Evolutionary conservation across 2,888 invertebrate species (phyloP).

Genomic region (Eupithecia pulchellata): DNA sequence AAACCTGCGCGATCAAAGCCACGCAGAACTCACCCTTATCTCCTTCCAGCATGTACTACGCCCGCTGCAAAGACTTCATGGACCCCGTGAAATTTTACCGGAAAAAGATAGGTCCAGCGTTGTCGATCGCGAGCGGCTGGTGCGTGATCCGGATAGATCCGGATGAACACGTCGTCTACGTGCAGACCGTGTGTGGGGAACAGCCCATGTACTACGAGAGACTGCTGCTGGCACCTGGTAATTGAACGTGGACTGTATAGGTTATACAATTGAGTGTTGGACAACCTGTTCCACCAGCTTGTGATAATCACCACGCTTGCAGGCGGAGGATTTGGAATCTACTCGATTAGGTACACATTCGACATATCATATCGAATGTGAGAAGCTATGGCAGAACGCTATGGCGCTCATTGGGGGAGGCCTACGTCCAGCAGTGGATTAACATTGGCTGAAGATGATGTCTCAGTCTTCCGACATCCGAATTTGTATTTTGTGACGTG

Average conservation of each 20-base stretch:
- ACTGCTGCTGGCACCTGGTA: slow-evolving; percentile 71
- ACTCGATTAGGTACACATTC: no score
- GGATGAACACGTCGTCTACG: slow-evolving; percentile 70
- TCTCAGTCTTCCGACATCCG: no score
- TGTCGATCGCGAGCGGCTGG: slow-evolving; percentile 75
- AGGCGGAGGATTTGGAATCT: no score
- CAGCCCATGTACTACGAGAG: slow-evolving; percentile 76
- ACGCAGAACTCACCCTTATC: background rate
- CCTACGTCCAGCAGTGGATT: no score
- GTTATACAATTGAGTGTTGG: no score
- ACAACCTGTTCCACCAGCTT: no score
- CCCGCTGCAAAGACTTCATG: slow-evolving; percentile 62
- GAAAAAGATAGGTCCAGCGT: slow-evolving; percentile 67
- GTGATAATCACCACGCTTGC: no score
- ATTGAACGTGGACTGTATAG: background rate
- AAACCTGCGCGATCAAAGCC: background rate
- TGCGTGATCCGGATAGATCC: slow-evolving; percentile 71
- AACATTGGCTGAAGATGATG: no score
- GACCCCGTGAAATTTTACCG: slow-evolving; percentile 73
- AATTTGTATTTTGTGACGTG: no score
- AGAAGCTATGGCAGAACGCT: no score
- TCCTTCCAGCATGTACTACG: slow-evolving; percentile 63
- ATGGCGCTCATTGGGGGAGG: no score
- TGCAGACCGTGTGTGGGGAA: slow-evolving; percentile 69
- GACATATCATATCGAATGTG: no score